Conservation (phyloP, 1,140 invertebrate species). For the Ptiloglossa arizonensis region DNA sequence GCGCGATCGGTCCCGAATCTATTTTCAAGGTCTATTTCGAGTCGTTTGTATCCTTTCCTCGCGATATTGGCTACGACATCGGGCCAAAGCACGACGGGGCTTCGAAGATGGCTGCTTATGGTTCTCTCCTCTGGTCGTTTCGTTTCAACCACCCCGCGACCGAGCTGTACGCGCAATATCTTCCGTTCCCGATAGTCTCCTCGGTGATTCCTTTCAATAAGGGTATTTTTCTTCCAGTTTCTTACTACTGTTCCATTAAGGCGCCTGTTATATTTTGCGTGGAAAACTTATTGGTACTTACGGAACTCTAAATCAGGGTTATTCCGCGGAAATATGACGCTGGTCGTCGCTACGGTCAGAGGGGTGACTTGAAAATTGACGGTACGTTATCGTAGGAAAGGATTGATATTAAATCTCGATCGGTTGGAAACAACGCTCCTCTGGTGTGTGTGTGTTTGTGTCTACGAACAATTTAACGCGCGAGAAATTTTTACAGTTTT, state of each 20-base stretch:
- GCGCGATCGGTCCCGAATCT: conserved; percentile 58
- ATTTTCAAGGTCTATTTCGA: conserved; percentile 67
- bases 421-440: neutral
- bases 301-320: conserved; percentile 23
- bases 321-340: conserved; percentile 3
- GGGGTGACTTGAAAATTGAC: neutral
- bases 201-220: conserved; percentile 49
- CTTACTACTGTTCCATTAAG: conserved; percentile 38
- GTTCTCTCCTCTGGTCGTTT: conserved; percentile 46
- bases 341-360: neutral
- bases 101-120: conserved; percentile 53
- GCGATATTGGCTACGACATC: conserved; percentile 56
- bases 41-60: conserved; percentile 62
- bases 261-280: conserved; percentile 23
- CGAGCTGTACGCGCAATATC: conserved; percentile 42
- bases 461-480: too few species aligned
- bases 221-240: conserved; percentile 50
- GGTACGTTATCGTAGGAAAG: neutral
- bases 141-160: conserved; percentile 30
- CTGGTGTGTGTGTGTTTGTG: too few species aligned
- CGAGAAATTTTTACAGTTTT: too few species aligned
- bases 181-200: conserved; percentile 18
- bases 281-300: conserved; percentile 39
- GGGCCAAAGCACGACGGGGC: conserved; percentile 34
- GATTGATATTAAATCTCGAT: neutral